Base-by-base conservation (phyloP, 2,888 invertebrate genomes). In the Phaonia tiefii region DNA sequence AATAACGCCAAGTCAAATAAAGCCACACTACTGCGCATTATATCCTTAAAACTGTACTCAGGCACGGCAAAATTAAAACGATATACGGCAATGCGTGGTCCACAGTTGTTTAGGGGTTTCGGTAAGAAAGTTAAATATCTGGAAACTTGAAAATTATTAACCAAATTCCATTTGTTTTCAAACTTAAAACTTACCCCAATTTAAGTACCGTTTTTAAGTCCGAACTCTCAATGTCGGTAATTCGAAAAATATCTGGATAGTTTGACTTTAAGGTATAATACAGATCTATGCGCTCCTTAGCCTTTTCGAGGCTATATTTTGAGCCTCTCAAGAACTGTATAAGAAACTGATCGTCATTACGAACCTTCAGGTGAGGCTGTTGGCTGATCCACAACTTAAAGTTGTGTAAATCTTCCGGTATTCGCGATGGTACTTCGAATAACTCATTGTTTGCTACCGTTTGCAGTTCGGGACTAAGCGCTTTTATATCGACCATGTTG, bases 231-330 rank as follows among this genome's bases (percentile, higher is more conserved):
- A 51, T 17, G 10, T 51, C 20, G 3, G 20, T 51, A 7, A 22
- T 1, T 1, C 20, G 2, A 51, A 51, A 20, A 2, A 51, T 2
- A 20, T 20, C 10, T 1, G 51, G 51, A 51, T 3, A 51, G 17
- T 51, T 51, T 1, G 51, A 20, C 22, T 51, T 51, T 51, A 51
- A 20, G 5, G 8, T 3, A 51, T 8, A 51, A 2, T 1, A 10
- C 17, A 20, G 8, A 22, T 4, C 11, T 7, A 51, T 4, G 2
- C 20, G 17, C 20, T 20, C 10, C 10, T 51, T 51, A 20, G 51
- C 51, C 20, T 51, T 51, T 51, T 51, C 51, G 20, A 51, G 20
- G 20, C 51, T 51, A 22, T 51, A 51, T 51, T 51, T 51, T 1
- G 5, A 51, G 22, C 51, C 51, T 51, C 51, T 20, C 1, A 51